Percentiles rank a stretch among this genome's conserved stretches.
Conservation (phyloP, 2,888 invertebrate species). For the Hedya salicella region DNA sequence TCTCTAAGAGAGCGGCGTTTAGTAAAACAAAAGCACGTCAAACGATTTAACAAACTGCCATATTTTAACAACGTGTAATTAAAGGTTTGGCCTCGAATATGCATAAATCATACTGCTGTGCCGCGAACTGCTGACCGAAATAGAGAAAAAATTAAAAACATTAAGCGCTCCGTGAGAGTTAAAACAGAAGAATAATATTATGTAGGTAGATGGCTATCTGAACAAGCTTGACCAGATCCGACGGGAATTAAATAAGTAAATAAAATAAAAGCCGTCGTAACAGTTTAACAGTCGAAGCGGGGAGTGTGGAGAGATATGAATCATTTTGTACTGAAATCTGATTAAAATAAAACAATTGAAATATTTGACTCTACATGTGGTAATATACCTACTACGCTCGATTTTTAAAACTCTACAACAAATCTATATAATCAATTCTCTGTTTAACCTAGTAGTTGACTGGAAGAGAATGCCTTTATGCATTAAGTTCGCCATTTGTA, state of each 20-base stretch:
- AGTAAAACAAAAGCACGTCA: conserved; percentile 80
- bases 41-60: conserved; percentile 85
- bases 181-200: conserved; percentile 42
- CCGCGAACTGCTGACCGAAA: conserved; percentile 84
- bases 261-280: conserved; percentile 32
- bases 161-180: conserved; percentile 64
- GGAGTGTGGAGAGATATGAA: conserved; percentile 17
- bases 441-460: no score
- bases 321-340: conserved; percentile 18
- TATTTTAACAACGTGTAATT: conserved; percentile 86
- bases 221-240: conserved; percentile 41
- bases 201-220: conserved; percentile 42
- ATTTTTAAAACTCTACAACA: no score
- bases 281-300: conserved; percentile 16
- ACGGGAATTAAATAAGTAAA: conserved; percentile 38
- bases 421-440: no score
- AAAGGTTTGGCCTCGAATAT: conserved; percentile 84
- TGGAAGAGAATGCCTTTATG: no score
- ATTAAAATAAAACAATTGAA: background rate
- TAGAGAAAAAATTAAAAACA: conserved; percentile 84
- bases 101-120: conserved; percentile 83
- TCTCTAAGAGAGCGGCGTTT: conserved; percentile 73
- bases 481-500: no score
- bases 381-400: no score
- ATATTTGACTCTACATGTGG: background rate